These are phyloP conservation scores for Synergus japonicus DNA, from an alignment of 2,888 invertebrate genomes.

Conservation along the genomic window DNA sequence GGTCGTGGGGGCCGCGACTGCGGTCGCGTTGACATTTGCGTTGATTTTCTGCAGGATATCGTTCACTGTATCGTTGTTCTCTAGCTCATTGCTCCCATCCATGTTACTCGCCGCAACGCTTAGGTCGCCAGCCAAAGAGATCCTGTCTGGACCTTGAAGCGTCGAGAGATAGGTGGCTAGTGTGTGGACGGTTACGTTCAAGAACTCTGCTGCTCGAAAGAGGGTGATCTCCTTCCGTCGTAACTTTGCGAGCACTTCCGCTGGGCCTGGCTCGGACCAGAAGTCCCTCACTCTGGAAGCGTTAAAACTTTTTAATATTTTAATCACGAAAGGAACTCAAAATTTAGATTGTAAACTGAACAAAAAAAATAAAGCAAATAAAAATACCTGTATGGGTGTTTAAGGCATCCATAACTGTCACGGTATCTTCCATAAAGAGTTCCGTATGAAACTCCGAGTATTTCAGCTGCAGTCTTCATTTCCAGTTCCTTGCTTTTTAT, in stretches of 20 bases:
- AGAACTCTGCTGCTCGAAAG: conserved; percentile 85
- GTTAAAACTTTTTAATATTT: conserved; percentile 40
- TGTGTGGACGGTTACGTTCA: conserved; percentile 87
- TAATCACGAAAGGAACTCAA: neutral
- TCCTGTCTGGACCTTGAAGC: conserved; percentile 79
- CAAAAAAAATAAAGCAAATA: conserved; percentile 20
- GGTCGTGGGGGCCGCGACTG: conserved; percentile 66
- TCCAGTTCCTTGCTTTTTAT: conserved; percentile 94
- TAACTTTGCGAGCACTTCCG: conserved; percentile 85
- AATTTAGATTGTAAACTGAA: neutral
- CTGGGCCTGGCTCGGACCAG: conserved; percentile 88
- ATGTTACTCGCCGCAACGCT: conserved; percentile 68
- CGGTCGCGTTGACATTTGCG: conserved; percentile 67
- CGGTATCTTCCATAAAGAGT: conserved; percentile 93
- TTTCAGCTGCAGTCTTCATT: conserved; percentile 95
- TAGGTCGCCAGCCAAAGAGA: conserved; percentile 77
- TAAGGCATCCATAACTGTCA: conserved; percentile 92
- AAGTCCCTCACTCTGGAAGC: conserved; percentile 83
- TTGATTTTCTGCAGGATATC: conserved; percentile 77
- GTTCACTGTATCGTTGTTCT: conserved; percentile 77
- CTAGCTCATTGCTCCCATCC: conserved; percentile 76
- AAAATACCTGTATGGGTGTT: conserved; percentile 88
- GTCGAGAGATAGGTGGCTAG: conserved; percentile 85
- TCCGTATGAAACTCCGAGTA: conserved; percentile 93
- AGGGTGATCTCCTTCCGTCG: conserved; percentile 86